Conservation (phyloP, 1,140 invertebrate genomes). For the Micrasema minimum region DNA sequence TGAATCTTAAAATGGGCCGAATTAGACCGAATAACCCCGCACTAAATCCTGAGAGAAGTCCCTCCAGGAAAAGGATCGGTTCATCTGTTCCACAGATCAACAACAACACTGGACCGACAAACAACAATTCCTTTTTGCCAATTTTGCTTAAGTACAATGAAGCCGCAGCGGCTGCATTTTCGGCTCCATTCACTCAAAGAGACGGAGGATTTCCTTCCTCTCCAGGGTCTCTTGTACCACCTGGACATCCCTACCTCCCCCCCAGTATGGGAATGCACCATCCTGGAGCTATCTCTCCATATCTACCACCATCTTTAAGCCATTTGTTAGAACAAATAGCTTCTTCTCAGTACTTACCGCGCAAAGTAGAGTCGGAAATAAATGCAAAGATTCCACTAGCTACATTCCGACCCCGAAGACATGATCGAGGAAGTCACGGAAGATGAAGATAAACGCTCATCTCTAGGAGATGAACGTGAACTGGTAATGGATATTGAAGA, state of each 20-base stretch:
- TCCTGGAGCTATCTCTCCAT: constrained; percentile 66
- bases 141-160: constrained; percentile 78
- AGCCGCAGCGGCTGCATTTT: constrained; percentile 70
- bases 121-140: constrained; percentile 73
- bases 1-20: constrained; percentile 84
- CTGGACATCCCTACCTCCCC: constrained; percentile 68
- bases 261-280: constrained; percentile 65
- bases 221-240: constrained; percentile 60
- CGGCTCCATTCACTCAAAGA: constrained; percentile 65
- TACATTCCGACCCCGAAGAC: constrained; percentile 61
- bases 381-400: constrained; percentile 55
- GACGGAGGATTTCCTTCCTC: constrained; percentile 64
- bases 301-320: constrained; percentile 69
- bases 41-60: constrained; percentile 65
- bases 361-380: constrained; percentile 59
- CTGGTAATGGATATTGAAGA: constrained; percentile 75
- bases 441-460: constrained; percentile 65
- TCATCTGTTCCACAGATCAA: constrained; percentile 57
- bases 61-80: constrained; percentile 62
- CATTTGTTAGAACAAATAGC: constrained; percentile 74
- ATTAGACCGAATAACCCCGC: constrained; percentile 68
- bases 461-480: constrained; percentile 67
- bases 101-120: constrained; percentile 55
- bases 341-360: constrained; percentile 63
- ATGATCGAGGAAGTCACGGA: constrained; percentile 68